phyloP scores from a whole-genome alignment of 2,888 invertebrate species.

The Diplolepis rosae region DNA sequence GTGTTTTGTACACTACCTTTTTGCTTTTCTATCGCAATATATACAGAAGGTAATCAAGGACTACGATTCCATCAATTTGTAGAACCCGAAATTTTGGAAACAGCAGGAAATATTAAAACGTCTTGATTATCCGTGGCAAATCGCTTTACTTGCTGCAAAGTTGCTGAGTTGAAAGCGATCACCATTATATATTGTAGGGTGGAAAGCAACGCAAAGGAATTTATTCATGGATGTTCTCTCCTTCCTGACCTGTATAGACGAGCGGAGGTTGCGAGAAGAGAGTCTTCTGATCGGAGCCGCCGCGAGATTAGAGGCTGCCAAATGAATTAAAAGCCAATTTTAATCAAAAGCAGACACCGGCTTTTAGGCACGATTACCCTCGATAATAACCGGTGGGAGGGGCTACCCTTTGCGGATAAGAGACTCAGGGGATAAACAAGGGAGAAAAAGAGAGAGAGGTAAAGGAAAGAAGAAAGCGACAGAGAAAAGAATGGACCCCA shows the following conservation, averaged over 20 bases:
- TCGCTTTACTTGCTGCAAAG: constrained; percentile 33
- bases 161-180: constrained; percentile 36
- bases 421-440: constrained; percentile 34
- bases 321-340: constrained; percentile 74
- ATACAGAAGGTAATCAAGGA: too few relatives aligned
- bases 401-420: constrained; percentile 51
- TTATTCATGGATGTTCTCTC: constrained; percentile 49
- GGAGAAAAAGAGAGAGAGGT: constrained; percentile 38
- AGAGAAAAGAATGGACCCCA: constrained; percentile 65
- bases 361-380: constrained; percentile 73
- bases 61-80: background rate
- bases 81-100: background rate
- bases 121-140: constrained; percentile 34
- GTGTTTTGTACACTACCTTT: too few relatives aligned
- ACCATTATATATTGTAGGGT: constrained; percentile 47
- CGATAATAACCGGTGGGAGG: constrained; percentile 71
- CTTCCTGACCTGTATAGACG: constrained; percentile 36
- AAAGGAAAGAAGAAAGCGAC: constrained; percentile 6
- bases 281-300: constrained; percentile 66
- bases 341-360: constrained; percentile 73
- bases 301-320: constrained; percentile 73
- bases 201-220: constrained; percentile 50
- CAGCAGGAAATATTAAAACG: constrained; percentile 25
- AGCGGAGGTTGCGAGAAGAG: constrained; percentile 42
- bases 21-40: too few relatives aligned